A percentile compares a stretch with the other conserved stretches of the same genome.
Evolutionary conservation across 1,140 invertebrate genomes (phyloP).

Genomic region (Ericerus pela): DNA sequence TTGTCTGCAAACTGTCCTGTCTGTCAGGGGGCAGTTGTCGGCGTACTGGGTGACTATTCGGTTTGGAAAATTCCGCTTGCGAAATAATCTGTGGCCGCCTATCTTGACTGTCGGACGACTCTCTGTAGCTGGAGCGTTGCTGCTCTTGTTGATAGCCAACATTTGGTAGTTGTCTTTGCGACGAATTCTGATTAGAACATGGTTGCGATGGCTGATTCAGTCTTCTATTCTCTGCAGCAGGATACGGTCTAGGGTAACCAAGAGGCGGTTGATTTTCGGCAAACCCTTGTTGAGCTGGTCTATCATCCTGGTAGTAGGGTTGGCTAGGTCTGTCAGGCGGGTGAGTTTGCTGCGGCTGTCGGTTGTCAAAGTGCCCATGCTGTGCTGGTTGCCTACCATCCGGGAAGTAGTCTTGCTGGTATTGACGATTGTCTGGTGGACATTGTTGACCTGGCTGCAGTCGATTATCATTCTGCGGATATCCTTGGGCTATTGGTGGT

Average conservation of each 20-base stretch:
- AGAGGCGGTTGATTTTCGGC: too few species aligned
- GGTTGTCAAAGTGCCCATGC: too few species aligned
- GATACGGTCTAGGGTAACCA: too few species aligned
- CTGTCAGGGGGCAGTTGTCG: background rate
- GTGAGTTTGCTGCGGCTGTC: too few species aligned
- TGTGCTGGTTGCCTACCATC: too few species aligned
- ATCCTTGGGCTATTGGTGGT: background rate
- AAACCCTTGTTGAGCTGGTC: too few species aligned
- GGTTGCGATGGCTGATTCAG: background rate
- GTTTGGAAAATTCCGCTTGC: background rate
- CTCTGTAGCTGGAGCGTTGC: background rate
- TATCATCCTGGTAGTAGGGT: too few species aligned
- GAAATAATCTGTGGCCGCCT: background rate
- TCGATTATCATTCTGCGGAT: background rate
- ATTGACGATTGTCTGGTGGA: background rate
- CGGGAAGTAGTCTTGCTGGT: too few species aligned
- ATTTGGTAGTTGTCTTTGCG: background rate
- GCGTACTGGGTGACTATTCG: background rate
- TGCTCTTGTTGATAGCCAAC: background rate
- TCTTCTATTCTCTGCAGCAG: constrained; percentile 2
- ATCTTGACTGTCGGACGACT: background rate
- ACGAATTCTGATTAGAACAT: background rate
- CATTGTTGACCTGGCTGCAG: background rate
- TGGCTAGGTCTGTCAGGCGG: too few species aligned
- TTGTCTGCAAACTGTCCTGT: background rate